These are phyloP conservation scores for Pristionchus exspectatus DNA, from an alignment of 2,888 invertebrate species.

Conservation along the genomic window DNA sequence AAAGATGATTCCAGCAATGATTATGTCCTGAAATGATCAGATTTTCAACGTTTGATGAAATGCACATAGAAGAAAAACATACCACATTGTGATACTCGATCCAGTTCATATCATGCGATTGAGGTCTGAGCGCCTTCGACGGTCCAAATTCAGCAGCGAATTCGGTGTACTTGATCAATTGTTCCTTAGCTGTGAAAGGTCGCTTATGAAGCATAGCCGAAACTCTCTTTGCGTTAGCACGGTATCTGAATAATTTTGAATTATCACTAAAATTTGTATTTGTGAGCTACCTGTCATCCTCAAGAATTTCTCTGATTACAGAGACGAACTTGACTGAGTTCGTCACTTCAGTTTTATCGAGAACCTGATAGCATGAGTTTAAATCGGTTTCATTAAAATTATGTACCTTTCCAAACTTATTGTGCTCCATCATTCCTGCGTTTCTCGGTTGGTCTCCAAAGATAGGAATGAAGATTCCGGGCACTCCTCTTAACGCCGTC, in stretches of 20 bases:
- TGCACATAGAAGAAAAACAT: background rate
- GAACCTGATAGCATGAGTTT: background rate
- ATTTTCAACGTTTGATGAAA: background rate
- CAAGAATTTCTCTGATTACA: conserved; percentile 39
- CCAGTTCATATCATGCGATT: conserved; percentile 43
- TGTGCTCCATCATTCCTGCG: conserved; percentile 49
- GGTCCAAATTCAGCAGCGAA: conserved; percentile 59
- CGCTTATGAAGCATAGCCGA: conserved; percentile 44
- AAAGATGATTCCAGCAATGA: background rate
- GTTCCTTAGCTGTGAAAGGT: conserved; percentile 59
- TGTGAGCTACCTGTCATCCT: background rate
- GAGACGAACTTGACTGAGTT: conserved; percentile 1
- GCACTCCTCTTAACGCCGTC: conserved; percentile 9
- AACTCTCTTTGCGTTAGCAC: background rate
- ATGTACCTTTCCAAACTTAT: conserved; percentile 9
- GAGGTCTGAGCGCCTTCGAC: conserved; percentile 40
- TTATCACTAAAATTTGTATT: too few relatives aligned
- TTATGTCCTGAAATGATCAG: conserved; percentile 7
- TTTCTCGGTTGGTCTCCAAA: conserved; percentile 49
- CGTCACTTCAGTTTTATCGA: background rate
- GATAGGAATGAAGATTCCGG: conserved; percentile 25
- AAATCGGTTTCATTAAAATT: background rate
- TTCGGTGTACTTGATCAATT: conserved; percentile 58
- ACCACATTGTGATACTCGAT: conserved; percentile 49
- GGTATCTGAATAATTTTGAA: conserved; percentile 34